Percentiles rank a stretch among this genome's conserved stretches.
Conservation (phyloP, 1,140 invertebrate species). For the Aphelinus certus region DNA sequence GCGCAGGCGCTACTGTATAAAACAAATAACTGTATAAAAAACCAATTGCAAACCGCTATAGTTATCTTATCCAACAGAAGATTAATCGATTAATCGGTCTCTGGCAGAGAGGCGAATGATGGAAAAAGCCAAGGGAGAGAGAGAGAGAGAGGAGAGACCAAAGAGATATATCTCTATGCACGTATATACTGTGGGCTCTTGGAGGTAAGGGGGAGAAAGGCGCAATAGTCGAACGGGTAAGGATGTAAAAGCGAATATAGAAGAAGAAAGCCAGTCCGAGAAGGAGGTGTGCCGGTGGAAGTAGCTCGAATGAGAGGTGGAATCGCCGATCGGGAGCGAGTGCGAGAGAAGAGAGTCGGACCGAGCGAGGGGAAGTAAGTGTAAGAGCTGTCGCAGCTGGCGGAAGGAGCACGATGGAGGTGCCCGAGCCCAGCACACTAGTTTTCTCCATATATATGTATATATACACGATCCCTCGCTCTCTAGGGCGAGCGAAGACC, state of each 20-base stretch:
- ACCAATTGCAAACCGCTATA: too few relatives aligned
- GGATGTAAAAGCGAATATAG: not conserved
- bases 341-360: not conserved
- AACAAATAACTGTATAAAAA: too few relatives aligned
- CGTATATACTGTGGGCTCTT: not conserved
- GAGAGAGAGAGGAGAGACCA: not conserved
- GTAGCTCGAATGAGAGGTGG: too few relatives aligned
- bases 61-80: too few relatives aligned
- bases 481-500: not conserved
- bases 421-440: too few relatives aligned
- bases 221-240: not conserved
- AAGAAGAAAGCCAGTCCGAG: not conserved
- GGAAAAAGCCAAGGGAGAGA: not conserved
- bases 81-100: too few relatives aligned
- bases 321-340: too few relatives aligned
- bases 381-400: not conserved
- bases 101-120: not conserved
- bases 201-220: not conserved
- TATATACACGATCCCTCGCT: too few relatives aligned
- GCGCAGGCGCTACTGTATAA: too few relatives aligned
- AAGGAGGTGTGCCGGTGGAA: not conserved
- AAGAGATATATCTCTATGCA: too few relatives aligned
- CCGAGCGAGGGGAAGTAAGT: not conserved
- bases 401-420: slow-evolving; percentile 5
- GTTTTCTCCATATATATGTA: too few relatives aligned